Evolutionary conservation across 2,113 vertebrate genomes (phyloP).

Genomic region (Sander lucioperca): DNA sequence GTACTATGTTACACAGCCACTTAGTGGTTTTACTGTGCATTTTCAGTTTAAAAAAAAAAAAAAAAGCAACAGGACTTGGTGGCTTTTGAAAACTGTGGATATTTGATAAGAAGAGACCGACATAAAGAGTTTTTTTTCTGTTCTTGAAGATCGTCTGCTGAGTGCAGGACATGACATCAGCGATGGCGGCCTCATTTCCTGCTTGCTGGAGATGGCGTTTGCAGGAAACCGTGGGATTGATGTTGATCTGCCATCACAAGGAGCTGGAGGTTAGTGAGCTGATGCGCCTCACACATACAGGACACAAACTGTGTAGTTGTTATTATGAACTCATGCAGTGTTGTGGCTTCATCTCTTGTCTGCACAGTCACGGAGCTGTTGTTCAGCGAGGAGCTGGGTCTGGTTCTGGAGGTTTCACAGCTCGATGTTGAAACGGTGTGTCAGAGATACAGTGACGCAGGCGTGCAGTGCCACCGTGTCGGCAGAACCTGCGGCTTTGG

Average conservation of each 20-base stretch:
- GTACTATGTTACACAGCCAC: slow-evolving; percentile 34
- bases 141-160: slow-evolving; percentile 83
- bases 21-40: slow-evolving; percentile 41
- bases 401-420: slow-evolving; percentile 89
- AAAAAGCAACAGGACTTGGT: background rate
- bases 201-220: slow-evolving; percentile 93
- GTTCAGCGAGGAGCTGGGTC: slow-evolving; percentile 91
- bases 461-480: slow-evolving; percentile 84
- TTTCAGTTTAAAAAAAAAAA: background rate
- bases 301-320: background rate
- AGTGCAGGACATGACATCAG: slow-evolving; percentile 94
- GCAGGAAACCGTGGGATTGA: slow-evolving; percentile 91
- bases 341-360: background rate
- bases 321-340: background rate
- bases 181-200: slow-evolving; percentile 91
- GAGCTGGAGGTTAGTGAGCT: slow-evolving; percentile 79
- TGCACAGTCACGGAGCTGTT: slow-evolving; percentile 86
- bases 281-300: too few species aligned
- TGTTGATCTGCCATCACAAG: slow-evolving; percentile 82
- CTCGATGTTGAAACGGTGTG: slow-evolving; percentile 69
- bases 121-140: background rate
- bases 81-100: background rate
- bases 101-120: background rate
- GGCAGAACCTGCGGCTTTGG: slow-evolving; percentile 86
- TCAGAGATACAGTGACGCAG: slow-evolving; percentile 80